Evolutionary conservation across 2,113 vertebrate genomes (phyloP).

Genomic region (Glareola pratincola): DNA sequence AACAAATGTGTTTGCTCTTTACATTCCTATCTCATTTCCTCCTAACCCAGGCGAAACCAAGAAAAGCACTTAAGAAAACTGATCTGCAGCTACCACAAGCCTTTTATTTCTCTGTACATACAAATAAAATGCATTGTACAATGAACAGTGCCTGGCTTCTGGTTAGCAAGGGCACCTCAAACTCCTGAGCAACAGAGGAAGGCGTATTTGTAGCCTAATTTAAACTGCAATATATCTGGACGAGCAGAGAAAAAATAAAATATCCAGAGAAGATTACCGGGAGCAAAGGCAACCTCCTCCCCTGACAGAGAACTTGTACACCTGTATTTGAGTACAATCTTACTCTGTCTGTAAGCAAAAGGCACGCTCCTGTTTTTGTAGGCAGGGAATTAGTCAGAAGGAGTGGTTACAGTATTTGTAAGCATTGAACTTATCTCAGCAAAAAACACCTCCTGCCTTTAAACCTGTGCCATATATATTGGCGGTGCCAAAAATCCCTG

Average conservation of each 20-base stretch:
- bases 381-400: neutral
- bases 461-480: accelerated
- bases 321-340: neutral
- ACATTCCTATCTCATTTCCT: neutral
- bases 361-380: neutral
- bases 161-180: neutral
- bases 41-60: neutral
- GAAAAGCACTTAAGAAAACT: neutral
- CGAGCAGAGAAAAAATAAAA: neutral
- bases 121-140: neutral
- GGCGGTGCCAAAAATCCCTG: neutral
- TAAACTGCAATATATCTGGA: neutral
- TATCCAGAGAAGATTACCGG: neutral
- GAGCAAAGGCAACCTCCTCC: neutral
- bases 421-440: neutral
- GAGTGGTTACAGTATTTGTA: neutral
- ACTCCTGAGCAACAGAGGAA: neutral
- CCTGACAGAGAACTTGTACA: neutral
- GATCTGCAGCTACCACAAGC: neutral
- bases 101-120: neutral
- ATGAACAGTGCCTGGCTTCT: neutral
- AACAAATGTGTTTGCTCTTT: accelerated
- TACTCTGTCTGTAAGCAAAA: neutral
- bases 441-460: neutral
- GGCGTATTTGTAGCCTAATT: accelerated